Base-by-base conservation (phyloP, 2,797 vertebrate species). In the Picus viridis region DNA sequence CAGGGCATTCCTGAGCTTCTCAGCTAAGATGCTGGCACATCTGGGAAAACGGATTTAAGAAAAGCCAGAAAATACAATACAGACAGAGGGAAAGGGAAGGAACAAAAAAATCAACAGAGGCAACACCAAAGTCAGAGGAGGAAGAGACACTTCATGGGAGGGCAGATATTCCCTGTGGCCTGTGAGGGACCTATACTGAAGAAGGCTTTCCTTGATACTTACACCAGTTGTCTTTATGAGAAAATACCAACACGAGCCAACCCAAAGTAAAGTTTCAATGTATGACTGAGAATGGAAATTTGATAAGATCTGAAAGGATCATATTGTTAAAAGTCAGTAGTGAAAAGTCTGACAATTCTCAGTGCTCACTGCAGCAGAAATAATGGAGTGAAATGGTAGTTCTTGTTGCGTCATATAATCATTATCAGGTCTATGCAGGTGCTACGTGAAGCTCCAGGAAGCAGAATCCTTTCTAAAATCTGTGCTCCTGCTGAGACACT, bases 151-250 rank as follows among this genome's bases (percentile, higher is more conserved):
- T 64, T 16, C 5, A 6, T 36, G 27, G 12, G 14, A 68, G 16
- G 16, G 5, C 3, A 16, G 6, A 5, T 65, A 32, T 72, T 89
- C 9, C 27, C 15, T 58, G 29, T 36, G 30, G 16, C 6, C 3
- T n/a, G 1, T 45, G 5, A 3, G 19, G 4, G 9, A 64, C 19
- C 3, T 49, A 16, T 8, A 32, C 9, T 2, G 2, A 11, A 64
- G 30, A 5, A 27, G 11, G 18, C 62, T 75, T 87, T 17, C 69
- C 8, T 12, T 36, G 27, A 10, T 39, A 22, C 12, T 82, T 81
- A 15, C 20, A 63, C 11, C 6, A 80, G 19, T 2, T 77, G 2
- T 41, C 12, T 59, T 85, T 61, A 27, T 29, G 36, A 62, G 41
- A 34, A 90, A 86, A 88, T 43, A 51, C 4, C 18, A 57, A 17